Evolutionary conservation across 2,113 vertebrate genomes (phyloP).

Genomic region (Erythrocercus mccallii): DNA sequence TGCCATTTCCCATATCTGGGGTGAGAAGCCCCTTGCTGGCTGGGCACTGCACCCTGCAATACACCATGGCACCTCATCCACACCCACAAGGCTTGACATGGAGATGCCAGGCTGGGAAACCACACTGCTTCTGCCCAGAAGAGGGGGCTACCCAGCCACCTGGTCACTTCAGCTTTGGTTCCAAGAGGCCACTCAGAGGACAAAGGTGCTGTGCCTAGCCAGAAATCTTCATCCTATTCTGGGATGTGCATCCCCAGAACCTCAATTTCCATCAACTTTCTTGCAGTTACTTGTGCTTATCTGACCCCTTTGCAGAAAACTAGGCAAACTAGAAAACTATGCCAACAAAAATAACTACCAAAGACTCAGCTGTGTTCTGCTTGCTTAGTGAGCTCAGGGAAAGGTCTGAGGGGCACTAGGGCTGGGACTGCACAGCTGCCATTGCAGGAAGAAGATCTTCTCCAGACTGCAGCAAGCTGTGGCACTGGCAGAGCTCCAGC

Average conservation of each 20-base stretch:
- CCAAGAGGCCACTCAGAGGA: background rate
- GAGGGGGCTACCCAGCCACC: too few species aligned
- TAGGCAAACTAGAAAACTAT: background rate
- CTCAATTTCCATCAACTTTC: background rate
- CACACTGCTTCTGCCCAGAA: background rate
- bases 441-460: background rate
- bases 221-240: background rate
- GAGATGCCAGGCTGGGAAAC: background rate
- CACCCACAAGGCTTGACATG: background rate
- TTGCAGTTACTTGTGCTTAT: background rate
- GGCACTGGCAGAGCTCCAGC: background rate
- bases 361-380: background rate
- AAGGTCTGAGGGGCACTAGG: background rate
- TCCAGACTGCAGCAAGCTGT: background rate
- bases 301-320: background rate
- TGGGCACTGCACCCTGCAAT: background rate
- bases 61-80: rapidly evolving
- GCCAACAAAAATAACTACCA: background rate
- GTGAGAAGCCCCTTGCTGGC: background rate
- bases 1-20: rapidly evolving
- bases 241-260: background rate
- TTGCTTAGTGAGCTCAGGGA: background rate
- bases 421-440: background rate
- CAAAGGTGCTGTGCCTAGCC: background rate
- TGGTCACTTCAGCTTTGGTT: background rate